Evolutionary conservation across 2,113 vertebrate genomes (phyloP).

Genomic region (Odontophorus gujanensis): DNA sequence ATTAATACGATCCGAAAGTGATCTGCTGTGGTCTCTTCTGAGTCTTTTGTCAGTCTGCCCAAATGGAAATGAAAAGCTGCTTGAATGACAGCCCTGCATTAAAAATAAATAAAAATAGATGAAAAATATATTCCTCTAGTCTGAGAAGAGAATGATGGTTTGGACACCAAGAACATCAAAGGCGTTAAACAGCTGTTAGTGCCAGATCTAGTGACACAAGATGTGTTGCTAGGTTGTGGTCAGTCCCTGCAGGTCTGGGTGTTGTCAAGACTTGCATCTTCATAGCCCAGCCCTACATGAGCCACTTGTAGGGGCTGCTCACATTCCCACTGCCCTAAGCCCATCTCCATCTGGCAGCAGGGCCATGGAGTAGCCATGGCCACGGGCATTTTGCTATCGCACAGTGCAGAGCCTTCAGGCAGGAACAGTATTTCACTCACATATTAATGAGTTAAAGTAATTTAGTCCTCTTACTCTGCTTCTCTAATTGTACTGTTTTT

Average conservation of each 20-base stretch:
- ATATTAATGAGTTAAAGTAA: slow-evolving; percentile 26
- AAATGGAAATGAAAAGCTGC: background rate
- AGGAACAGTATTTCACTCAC: background rate
- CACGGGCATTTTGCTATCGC: background rate
- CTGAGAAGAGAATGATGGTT: background rate
- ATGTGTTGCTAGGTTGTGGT: too few relatives aligned
- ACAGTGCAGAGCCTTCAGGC: background rate
- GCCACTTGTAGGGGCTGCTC: background rate
- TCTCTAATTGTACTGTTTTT: slow-evolving; percentile 14
- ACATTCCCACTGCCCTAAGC: background rate
- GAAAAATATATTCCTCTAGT: background rate
- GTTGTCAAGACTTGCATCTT: background rate
- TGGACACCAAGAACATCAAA: background rate
- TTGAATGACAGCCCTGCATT: background rate
- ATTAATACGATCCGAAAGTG: background rate
- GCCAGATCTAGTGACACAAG: background rate
- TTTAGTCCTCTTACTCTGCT: slow-evolving; percentile 6
- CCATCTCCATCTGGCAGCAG: background rate
- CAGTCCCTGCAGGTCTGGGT: background rate
- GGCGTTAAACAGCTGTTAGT: background rate
- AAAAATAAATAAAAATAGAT: background rate
- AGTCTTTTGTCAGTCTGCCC: background rate
- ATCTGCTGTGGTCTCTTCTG: background rate
- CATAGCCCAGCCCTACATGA: background rate
- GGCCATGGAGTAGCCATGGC: background rate